These are phyloP conservation scores for Tupaia tana DNA, from an alignment of 2,113 vertebrate genomes.

Conservation along the genomic window DNA sequence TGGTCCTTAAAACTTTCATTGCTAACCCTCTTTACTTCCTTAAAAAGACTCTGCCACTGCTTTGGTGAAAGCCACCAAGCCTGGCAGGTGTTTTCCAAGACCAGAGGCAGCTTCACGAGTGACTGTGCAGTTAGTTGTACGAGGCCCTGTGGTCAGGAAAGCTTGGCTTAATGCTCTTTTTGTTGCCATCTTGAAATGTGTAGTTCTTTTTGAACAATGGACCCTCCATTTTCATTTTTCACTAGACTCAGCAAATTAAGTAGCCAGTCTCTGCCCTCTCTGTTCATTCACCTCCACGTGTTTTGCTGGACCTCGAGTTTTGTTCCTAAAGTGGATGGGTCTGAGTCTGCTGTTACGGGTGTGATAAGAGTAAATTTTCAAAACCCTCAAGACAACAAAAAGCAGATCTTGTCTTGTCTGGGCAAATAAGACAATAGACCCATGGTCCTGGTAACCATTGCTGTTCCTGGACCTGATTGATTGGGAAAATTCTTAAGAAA, in stretches of 20 bases:
- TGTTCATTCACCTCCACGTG: neutral
- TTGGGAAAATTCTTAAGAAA: neutral
- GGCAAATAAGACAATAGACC: neutral
- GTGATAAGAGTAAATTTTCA: neutral
- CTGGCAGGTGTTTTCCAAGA: neutral
- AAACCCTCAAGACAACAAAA: neutral
- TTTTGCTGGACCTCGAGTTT: neutral
- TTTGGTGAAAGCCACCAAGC: neutral
- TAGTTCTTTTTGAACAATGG: neutral
- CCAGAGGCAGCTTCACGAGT: neutral
- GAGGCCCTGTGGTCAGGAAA: neutral
- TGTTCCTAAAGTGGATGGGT: neutral
- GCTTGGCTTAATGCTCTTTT: neutral
- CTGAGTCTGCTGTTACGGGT: neutral
- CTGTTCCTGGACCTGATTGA: neutral
- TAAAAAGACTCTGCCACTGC: neutral
- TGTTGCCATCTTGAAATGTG: neutral
- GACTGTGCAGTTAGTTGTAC: fast-evolving
- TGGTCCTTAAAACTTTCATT: neutral
- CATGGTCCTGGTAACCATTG: neutral
- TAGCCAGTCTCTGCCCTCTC: neutral
- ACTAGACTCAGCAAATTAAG: neutral
- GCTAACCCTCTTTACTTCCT: neutral
- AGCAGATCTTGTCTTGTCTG: neutral
- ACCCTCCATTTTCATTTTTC: neutral